Percentiles rank a stretch among this genome's conserved stretches.
Evolutionary conservation across 2,888 invertebrate species (phyloP).

Genomic region (Eristalis tenax): DNA sequence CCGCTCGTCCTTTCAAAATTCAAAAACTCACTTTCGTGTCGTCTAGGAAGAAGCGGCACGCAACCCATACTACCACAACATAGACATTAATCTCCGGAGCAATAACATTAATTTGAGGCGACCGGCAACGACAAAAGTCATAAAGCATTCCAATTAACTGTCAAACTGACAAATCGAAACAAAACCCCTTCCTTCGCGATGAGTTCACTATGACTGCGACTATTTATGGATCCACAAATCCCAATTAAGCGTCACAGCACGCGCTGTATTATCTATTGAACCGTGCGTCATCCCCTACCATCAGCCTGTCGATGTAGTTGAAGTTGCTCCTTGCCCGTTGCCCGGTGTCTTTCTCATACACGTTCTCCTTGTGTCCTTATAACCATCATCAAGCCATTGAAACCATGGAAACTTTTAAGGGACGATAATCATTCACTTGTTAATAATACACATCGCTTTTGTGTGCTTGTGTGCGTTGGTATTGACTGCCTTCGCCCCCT

Average conservation of each 20-base stretch:
- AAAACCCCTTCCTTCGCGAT: constrained; percentile 19
- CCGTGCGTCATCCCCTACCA: background rate
- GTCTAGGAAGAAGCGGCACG: background rate
- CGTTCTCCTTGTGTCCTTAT: background rate
- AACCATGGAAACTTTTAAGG: constrained; percentile 47
- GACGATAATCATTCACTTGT: constrained; percentile 59
- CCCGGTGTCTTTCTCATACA: background rate
- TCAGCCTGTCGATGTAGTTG: background rate
- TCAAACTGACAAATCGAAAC: constrained; percentile 68
- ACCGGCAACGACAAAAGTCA: constrained; percentile 57
- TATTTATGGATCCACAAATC: constrained; percentile 48
- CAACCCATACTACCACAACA: background rate
- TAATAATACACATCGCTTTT: constrained; percentile 41
- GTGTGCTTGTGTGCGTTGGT: background rate
- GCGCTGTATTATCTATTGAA: constrained; percentile 49
- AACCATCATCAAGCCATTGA: constrained; percentile 18
- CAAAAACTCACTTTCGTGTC: background rate
- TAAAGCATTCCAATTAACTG: constrained; percentile 70
- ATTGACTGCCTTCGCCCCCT: background rate
- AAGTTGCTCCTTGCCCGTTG: background rate
- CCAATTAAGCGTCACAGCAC: constrained; percentile 52
- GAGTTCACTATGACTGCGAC: constrained; percentile 16
- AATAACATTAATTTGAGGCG: constrained; percentile 62
- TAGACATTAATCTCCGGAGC: constrained; percentile 56
- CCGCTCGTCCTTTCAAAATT: background rate